Conservation (phyloP, 2,888 invertebrate species). For the Agrotis puta region DNA sequence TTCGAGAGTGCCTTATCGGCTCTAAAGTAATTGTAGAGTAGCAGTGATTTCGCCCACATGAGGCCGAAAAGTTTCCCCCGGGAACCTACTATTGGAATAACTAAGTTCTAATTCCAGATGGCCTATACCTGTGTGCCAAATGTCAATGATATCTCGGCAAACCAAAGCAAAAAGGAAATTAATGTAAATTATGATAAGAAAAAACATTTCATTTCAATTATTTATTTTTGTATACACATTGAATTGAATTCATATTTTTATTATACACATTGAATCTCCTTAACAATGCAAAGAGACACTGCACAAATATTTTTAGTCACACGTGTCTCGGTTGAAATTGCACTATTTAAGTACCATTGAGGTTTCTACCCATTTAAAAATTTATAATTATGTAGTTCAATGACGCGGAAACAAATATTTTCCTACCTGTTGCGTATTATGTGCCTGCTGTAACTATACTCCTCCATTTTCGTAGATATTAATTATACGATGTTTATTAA, state of each 20-base stretch:
- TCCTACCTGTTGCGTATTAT: constrained; percentile 13
- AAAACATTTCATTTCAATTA: neutral
- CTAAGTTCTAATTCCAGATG: neutral
- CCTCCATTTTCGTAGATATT: constrained; percentile 27
- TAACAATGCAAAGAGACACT: neutral
- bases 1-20: no score
- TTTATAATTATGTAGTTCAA: neutral
- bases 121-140: constrained; percentile 1
- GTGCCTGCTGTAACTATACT: constrained; percentile 44
- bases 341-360: no score
- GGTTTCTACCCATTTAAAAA: no score
- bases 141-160: neutral
- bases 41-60: no score
- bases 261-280: neutral
- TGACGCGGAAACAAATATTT: constrained; percentile 7
- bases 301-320: neutral
- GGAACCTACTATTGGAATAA: neutral
- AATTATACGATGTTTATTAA: constrained; percentile 34
- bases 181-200: neutral
- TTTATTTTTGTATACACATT: neutral
- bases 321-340: neutral
- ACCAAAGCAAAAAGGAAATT: neutral
- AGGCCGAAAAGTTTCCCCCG: no score
- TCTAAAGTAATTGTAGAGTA: no score
- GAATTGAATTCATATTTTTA: neutral